Conservation (phyloP, 2,113 vertebrate genomes). For the Seriola aureovittata region DNA sequence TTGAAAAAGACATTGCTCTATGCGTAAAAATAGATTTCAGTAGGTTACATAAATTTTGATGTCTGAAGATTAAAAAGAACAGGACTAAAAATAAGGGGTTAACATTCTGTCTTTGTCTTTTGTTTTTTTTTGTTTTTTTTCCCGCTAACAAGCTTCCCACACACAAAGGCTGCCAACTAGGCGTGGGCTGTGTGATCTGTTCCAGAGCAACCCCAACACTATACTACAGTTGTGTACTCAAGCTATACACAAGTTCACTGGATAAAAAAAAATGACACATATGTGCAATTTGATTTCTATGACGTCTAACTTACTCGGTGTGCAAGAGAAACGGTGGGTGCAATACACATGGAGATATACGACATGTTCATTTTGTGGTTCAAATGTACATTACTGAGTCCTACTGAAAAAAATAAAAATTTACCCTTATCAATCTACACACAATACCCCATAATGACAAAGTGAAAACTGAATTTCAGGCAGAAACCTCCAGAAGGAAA, state of each 20-base stretch:
- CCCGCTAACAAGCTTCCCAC: constrained; percentile 11
- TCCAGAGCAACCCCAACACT: constrained; percentile 3
- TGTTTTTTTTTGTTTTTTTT: neutral
- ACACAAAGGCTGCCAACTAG: constrained; percentile 11
- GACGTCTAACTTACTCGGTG: neutral
- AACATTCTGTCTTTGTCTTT: neutral
- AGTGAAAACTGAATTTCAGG: too few relatives aligned
- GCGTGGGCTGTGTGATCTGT: constrained; percentile 12
- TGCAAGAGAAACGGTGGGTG: neutral
- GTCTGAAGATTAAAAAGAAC: neutral
- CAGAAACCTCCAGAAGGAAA: too few relatives aligned
- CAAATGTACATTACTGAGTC: neutral
- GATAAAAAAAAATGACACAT: neutral
- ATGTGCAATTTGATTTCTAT: neutral
- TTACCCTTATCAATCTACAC: too few relatives aligned
- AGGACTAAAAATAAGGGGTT: neutral
- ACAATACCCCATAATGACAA: too few relatives aligned
- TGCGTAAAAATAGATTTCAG: neutral
- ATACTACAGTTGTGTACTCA: neutral
- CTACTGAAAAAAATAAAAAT: too few relatives aligned
- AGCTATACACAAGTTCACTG: neutral
- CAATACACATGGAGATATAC: neutral
- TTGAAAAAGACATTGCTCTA: neutral
- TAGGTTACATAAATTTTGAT: neutral
- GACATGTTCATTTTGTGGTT: neutral